Evolutionary conservation across 53 echinoderm and acorn worm species (phyloP), one percentile per base, ranked within the genome.

Genomic region (Holothuria scabra): DNA sequence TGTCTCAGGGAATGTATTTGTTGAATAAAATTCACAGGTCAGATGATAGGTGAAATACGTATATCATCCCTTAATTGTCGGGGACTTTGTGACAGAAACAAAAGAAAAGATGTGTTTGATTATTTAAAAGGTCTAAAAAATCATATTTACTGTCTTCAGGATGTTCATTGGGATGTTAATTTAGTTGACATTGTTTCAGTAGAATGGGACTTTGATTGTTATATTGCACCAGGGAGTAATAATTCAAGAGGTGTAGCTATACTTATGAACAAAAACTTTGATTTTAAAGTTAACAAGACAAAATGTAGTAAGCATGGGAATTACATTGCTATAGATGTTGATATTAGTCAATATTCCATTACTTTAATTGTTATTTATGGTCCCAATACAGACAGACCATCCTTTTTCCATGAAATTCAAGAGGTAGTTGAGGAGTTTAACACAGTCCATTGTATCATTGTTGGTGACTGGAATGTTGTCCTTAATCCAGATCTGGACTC

Each of bases 301-400:
- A 35, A 35, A 35, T 78, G 79, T 23, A 46, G 60, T 29, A 35
- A 18, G 29, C 10, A 21, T 28, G 63, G 30, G 12, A 81, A 81
- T 31, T 81, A 19, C 12, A 19, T 64, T 32, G 82, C 63, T 11
- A 21, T 81, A 12, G 82, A 81, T 63, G 18, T 64, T 6, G 55
- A 44, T 16, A 12, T 59, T 12, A 11, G 35, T 33, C 29, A 60
- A n/a, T 35, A 12, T 18, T 16, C 21, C n/a, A 22, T 64, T 46
- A 59, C 82, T 31, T 25, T 81, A 28, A 12, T 81, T 30, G 25
- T 16, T 30, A 81, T 81, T 35, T 81, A 81, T 81, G 82, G 82
- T 7, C 82, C 82, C 55, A 81, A 59, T 32, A 81, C 28, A 1
- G 82, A 81, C 28, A 33, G 5, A 1, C 62, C 82, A 33, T 14